Evolutionary conservation across 2,888 invertebrate species (phyloP).

Genomic region (Mylabris sibirica): DNA sequence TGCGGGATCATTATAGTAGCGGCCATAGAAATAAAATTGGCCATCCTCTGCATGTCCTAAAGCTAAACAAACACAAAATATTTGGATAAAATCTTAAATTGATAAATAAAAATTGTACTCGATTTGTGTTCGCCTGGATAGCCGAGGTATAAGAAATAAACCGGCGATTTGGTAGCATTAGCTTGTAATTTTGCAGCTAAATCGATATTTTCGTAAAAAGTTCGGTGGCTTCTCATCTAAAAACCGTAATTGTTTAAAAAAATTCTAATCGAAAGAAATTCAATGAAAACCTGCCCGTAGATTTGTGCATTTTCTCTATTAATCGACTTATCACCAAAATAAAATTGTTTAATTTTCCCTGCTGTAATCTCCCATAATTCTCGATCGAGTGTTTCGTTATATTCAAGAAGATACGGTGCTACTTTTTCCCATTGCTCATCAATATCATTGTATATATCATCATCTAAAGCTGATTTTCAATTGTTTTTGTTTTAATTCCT

Average conservation of each 20-base stretch:
- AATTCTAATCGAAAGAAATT: no score
- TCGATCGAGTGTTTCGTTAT: slow-evolving; percentile 33
- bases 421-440: slow-evolving; percentile 35
- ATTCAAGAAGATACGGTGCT: slow-evolving; percentile 39
- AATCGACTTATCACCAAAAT: slow-evolving; percentile 33
- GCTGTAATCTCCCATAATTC: slow-evolving; percentile 24
- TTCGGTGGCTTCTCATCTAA: slow-evolving; percentile 64
- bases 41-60: slow-evolving; percentile 32
- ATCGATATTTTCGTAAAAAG: slow-evolving; percentile 66
- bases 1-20: slow-evolving; percentile 15
- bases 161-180: slow-evolving; percentile 63
- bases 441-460: slow-evolving; percentile 7
- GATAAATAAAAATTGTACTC: slow-evolving; percentile 11
- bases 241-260: background rate
- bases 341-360: slow-evolving; percentile 33
- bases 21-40: slow-evolving; percentile 21
- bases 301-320: slow-evolving; percentile 15
- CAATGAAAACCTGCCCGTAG: slow-evolving; percentile 8
- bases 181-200: slow-evolving; percentile 67
- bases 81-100: background rate
- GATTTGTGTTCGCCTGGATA: slow-evolving; percentile 27
- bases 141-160: slow-evolving; percentile 67
- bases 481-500: no score
- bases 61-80: slow-evolving; percentile 23
- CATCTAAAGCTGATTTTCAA: no score